Conservation (phyloP, 2,888 invertebrate genomes). For the Lissonota sp. region DNA sequence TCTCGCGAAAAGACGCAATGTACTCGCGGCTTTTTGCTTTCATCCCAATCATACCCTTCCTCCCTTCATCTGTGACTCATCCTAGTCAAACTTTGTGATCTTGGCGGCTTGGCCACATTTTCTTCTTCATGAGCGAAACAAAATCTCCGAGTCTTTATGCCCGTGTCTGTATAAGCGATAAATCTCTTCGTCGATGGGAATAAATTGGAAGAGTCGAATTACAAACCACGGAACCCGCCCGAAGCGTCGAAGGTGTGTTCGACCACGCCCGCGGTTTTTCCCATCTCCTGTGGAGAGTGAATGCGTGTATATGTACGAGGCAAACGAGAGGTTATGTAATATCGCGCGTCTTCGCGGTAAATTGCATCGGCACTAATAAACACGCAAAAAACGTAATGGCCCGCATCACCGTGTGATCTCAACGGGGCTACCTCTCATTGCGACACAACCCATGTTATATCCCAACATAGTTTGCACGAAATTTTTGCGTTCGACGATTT, state of each 20-base stretch:
- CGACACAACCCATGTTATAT: slow-evolving; percentile 22
- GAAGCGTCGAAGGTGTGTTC: slow-evolving; percentile 59
- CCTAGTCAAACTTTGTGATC: slow-evolving; percentile 42
- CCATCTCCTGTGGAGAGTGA: slow-evolving; percentile 7
- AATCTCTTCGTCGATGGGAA: slow-evolving; percentile 56
- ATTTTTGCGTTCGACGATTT: slow-evolving; percentile 40
- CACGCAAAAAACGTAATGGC: slow-evolving; percentile 61
- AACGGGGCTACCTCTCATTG: slow-evolving; percentile 35
- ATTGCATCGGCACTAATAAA: slow-evolving; percentile 59
- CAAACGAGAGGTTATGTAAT: slow-evolving; percentile 33
- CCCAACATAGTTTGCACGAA: slow-evolving; percentile 2
- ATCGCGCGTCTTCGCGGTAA: slow-evolving; percentile 40
- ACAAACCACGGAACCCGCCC: slow-evolving; percentile 55
- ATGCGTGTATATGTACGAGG: neutral
- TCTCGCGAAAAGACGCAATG: neutral
- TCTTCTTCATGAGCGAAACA: slow-evolving; percentile 49
- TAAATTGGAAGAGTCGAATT: slow-evolving; percentile 62
- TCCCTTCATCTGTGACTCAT: slow-evolving; percentile 25
- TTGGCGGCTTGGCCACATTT: slow-evolving; percentile 47
- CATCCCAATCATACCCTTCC: slow-evolving; percentile 45
- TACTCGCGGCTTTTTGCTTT: slow-evolving; percentile 53
- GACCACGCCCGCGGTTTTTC: slow-evolving; percentile 59
- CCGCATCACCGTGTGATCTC: slow-evolving; percentile 37
- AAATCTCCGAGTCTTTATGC: slow-evolving; percentile 33
- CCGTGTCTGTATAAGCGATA: slow-evolving; percentile 34